These are phyloP conservation scores for Sebastes fasciatus DNA, from an alignment of 2,113 vertebrate species.

Conservation along the genomic window DNA sequence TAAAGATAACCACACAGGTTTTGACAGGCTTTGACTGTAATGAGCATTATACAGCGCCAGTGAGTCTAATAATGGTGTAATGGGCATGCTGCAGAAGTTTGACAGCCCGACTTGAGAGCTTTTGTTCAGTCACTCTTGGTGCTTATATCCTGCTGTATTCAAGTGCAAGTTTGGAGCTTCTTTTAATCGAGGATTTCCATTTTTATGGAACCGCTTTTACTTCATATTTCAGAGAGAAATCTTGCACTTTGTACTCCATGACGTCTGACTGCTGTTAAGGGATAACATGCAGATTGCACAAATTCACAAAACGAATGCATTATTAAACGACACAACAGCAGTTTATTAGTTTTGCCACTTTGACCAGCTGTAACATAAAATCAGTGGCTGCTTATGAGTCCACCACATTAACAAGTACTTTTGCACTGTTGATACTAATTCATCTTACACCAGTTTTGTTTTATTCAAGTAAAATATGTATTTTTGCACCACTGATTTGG, in stretches of 20 bases:
- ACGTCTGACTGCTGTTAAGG: not conserved
- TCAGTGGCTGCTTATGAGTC: not conserved
- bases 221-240: not conserved
- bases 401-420: not conserved
- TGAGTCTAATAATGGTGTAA: not conserved
- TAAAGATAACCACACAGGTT: conserved; percentile 5
- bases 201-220: not conserved
- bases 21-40: not conserved
- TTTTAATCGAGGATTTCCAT: not conserved
- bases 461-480: not conserved
- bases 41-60: too few species aligned
- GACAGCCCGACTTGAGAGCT: conserved; percentile 24
- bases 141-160: not conserved
- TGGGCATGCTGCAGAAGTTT: conserved; percentile 13
- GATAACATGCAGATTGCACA: not conserved
- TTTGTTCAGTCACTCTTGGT: not conserved
- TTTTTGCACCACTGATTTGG: not conserved
- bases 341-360: not conserved
- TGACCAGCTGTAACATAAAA: not conserved
- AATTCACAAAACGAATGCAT: not conserved
- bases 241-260: conserved; percentile 11
- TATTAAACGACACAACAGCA: not conserved
- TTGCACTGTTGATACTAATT: not conserved
- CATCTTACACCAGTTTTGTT: not conserved
- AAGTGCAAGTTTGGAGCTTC: not conserved